Evolutionary conservation across 2,888 invertebrate genomes (phyloP), one percentile per base, ranked within the genome.

Genomic region (Clunio marinus): DNA sequence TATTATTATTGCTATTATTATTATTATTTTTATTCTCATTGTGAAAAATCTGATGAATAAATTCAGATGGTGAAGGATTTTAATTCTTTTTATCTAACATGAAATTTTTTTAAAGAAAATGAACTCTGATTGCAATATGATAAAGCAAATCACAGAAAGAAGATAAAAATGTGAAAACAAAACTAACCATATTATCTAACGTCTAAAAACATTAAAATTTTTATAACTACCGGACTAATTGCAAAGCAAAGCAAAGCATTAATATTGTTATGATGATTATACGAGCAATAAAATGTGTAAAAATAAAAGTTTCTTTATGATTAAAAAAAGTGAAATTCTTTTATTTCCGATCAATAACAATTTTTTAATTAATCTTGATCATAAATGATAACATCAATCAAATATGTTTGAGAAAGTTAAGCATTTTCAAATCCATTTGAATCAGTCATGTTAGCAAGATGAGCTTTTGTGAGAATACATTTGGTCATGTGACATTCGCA

Each of bases 401-500:
- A n/a, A n/a, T n/a, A n/a, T n/a, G n/a, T n/a, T n/a, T n/a, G n/a
- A n/a, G n/a, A n/a, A n/a, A n/a, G n/a, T 28, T 41, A 63, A 15
- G 28, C 46, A 22, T 60, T 37, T 41, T 24, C 60, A n/a, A 60
- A n/a, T 2, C 13, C 57, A 17, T 46, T 25, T 15, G 10, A n/a
- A 24, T 46, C 27, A 17, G 0, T 35, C 8, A 63, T 13, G 10
- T n/a, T 57, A n/a, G 15, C 74, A 1, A 78, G 71, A 71, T 78
- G 77, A 0, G 77, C 75, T 72, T 84, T 86, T 3, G 86, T 83
- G 13, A 92, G 80, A 73, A 90, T 88, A 75, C 92, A 92, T 74
- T 87, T 91, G 0, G 89, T 89, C 82, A 87, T 82, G 73, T 87
- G 81, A 75, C 93, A 93, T 10, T 81, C 74, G 74, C 93, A 93